Percentiles rank a stretch among this genome's conserved stretches.
Conservation (phyloP, 2,797 vertebrate species). For the Chelon labrosus region DNA sequence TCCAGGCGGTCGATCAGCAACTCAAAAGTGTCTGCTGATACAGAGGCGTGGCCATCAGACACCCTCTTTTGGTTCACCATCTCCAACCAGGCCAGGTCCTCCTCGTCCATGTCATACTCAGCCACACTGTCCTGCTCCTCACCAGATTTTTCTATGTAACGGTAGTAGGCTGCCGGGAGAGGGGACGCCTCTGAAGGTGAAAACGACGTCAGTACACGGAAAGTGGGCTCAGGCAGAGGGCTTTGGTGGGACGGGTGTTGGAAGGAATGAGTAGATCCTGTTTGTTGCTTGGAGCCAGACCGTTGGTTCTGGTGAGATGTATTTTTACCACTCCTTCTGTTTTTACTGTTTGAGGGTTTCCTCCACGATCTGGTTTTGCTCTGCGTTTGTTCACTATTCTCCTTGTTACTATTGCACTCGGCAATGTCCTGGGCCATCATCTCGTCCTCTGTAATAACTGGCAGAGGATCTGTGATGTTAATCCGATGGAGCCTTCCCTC, state of each 20-base stretch:
- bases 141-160: conserved; percentile 90
- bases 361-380: conserved; percentile 85
- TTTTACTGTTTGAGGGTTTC: conserved; percentile 86
- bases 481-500: conserved; percentile 97
- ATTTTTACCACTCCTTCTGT: conserved; percentile 90
- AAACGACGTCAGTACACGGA: conserved; percentile 88
- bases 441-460: conserved; percentile 96
- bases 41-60: conserved; percentile 89
- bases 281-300: conserved; percentile 73
- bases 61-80: conserved; percentile 96
- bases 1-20: conserved; percentile 94
- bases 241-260: conserved; percentile 71
- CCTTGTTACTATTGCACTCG: conserved; percentile 99
- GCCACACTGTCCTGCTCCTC: conserved; percentile 95
- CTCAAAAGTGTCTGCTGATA: conserved; percentile 94
- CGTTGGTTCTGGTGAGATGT: conserved; percentile 81
- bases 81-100: conserved; percentile 96
- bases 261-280: conserved; percentile 83
- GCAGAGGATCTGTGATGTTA: conserved; percentile 94
- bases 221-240: conserved; percentile 92
- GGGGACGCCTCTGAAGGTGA: conserved; percentile 85
- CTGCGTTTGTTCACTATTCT: conserved; percentile 95
- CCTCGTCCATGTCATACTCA: conserved; percentile 99
- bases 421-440: conserved; percentile 97
- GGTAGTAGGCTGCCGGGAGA: conserved; percentile 91